phyloP scores from a whole-genome alignment of 2,797 vertebrate species.

The Allobates femoralis region DNA sequence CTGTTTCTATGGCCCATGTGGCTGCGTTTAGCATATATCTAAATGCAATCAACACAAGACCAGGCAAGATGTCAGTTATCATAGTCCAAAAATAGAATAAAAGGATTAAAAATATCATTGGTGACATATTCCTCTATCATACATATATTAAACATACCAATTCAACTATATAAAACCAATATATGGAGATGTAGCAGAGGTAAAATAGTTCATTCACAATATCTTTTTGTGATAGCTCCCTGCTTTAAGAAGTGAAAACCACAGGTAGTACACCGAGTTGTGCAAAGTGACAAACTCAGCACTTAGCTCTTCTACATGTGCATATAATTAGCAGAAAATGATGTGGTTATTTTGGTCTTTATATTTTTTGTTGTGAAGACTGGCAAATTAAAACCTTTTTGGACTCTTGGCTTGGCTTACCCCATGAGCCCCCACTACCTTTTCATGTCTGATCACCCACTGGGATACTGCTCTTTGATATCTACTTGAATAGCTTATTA shows the following conservation, averaged over 20 bases:
- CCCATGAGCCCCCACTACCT: not conserved
- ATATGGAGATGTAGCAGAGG: not conserved
- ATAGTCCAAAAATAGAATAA: too few species aligned
- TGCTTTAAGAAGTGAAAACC: too few species aligned
- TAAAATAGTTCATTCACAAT: not conserved
- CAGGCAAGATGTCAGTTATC: too few species aligned
- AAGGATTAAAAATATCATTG: too few species aligned
- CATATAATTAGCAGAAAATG: not conserved
- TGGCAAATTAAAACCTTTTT: conserved; percentile 5
- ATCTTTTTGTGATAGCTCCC: not conserved
- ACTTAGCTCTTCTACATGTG: not conserved
- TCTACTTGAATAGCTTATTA: conserved; percentile 22
- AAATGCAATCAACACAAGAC: too few species aligned
- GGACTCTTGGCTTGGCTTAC: not conserved
- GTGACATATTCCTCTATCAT: too few species aligned
- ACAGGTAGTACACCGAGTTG: not conserved
- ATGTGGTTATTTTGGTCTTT: not conserved
- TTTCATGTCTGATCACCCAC: conserved; percentile 27
- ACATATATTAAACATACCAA: too few species aligned
- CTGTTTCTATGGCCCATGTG: too few species aligned
- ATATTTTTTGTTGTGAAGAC: conserved; percentile 1
- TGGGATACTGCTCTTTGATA: conserved; percentile 18
- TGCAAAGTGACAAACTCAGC: not conserved
- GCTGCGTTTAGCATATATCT: too few species aligned
- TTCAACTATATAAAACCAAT: too few species aligned